Percentiles rank a stretch among this genome's conserved stretches.
Conservation (phyloP, 2,888 invertebrate genomes). For the Ophion ellenae region DNA sequence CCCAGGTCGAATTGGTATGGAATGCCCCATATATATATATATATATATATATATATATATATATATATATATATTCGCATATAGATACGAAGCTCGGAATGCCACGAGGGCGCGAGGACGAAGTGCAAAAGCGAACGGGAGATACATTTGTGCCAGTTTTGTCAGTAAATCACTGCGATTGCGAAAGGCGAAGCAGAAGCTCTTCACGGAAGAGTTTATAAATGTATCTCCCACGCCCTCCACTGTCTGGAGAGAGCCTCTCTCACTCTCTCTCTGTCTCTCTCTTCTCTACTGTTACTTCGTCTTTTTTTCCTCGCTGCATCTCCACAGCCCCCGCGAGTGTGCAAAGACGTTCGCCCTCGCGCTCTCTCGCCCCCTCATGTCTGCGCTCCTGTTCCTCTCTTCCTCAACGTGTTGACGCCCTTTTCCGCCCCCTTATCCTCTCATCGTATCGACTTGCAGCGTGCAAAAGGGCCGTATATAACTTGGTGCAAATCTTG, state of each 20-base stretch:
- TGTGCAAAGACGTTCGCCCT: too few species aligned
- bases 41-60: background rate
- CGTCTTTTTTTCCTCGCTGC: slow-evolving; percentile 31
- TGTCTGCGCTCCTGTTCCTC: slow-evolving; percentile 54
- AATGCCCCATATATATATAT: too few species aligned
- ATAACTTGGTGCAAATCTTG: background rate
- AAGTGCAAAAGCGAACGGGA: slow-evolving; percentile 13
- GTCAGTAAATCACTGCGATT: slow-evolving; percentile 76
- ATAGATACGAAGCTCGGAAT: too few species aligned
- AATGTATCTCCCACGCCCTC: slow-evolving; percentile 82
- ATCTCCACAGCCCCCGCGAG: background rate
- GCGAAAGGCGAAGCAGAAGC: slow-evolving; percentile 57
- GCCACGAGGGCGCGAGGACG: too few species aligned
- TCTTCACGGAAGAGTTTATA: slow-evolving; percentile 78
- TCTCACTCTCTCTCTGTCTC: slow-evolving; percentile 21
- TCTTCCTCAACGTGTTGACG: slow-evolving; percentile 70
- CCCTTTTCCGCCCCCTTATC: slow-evolving; percentile 68
- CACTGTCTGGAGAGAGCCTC: slow-evolving; percentile 74
- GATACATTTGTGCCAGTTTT: slow-evolving; percentile 58
- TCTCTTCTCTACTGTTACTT: slow-evolving; percentile 21
- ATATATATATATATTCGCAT: too few species aligned
- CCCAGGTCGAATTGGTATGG: too few species aligned
- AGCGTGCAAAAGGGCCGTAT: slow-evolving; percentile 1
- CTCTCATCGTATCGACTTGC: background rate
- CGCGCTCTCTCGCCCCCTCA: slow-evolving; percentile 17